phyloP scores from a whole-genome alignment of 2,888 invertebrate species.

The Automeris io region DNA sequence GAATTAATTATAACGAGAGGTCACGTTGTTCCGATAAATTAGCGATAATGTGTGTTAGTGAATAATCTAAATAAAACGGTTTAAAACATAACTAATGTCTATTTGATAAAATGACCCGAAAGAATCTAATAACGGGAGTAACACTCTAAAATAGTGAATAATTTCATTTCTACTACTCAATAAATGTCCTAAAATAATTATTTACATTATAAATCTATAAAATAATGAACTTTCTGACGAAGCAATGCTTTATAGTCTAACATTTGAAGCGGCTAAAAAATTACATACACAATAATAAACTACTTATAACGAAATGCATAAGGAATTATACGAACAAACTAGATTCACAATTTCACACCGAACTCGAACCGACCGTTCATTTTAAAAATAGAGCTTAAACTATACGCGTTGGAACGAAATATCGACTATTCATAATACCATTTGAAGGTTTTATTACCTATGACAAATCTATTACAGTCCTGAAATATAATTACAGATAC shows the following conservation, averaged over 20 bases:
- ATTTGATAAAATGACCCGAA: conserved; percentile 44
- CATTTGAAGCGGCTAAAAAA: conserved; percentile 35
- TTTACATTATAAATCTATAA: conserved; percentile 34
- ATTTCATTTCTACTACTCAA: not conserved
- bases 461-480: too few relatives aligned
- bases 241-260: conserved; percentile 1
- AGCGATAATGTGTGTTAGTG: conserved; percentile 55
- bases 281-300: conserved; percentile 28
- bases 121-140: conserved; percentile 16
- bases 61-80: conserved; percentile 45
- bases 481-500: too few relatives aligned
- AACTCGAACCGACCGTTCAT: conserved; percentile 18
- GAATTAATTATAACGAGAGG: too few relatives aligned
- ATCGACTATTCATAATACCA: not conserved
- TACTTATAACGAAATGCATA: conserved; percentile 45
- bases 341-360: conserved; percentile 24
- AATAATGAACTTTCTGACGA: not conserved
- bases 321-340: conserved; percentile 28
- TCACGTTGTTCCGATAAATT: conserved; percentile 36
- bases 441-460: too few relatives aligned
- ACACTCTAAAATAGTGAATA: conserved; percentile 13
- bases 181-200: conserved; percentile 24
- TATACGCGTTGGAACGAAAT: not conserved
- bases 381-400: not conserved
- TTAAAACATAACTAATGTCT: conserved; percentile 45